Evolutionary conservation across 2,888 invertebrate species (phyloP), one percentile per base, ranked within the genome.

Genomic region (Fragum sueziense): DNA sequence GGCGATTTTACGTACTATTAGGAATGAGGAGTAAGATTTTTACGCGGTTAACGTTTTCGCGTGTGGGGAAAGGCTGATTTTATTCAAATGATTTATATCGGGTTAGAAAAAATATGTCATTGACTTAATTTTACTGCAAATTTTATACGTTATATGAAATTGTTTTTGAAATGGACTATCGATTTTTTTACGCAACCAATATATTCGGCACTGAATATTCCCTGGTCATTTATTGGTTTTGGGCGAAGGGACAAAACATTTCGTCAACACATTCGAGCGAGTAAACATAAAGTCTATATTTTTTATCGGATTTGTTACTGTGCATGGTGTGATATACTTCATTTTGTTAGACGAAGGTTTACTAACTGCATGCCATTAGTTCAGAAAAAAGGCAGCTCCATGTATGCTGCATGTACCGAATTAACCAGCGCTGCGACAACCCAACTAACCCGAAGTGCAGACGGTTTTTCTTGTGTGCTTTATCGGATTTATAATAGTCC

Each of bases 1-100:
- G 31, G 4, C 22, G 4, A 37, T 70, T 69, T 69, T 37, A 70
- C 89, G 87, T 86, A 85, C 76, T 70, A 27, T 67, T 77, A 62
- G 41, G 85, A 86, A 80, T 84, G 67, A 57, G 88, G 89, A 86
- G 85, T 80, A 74, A 62, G 59, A 41, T 41, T 34, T 65, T 25
- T 65, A 65, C 65, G 65, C 65, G 65, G 65, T 41, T 22, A 65
- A 41, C 37, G 11, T 20, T 22, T 34, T 25, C 17, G 4, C 25
- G 22, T 22, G 41, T 34, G 37, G 37, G 3, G 25, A 41, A 41
- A 25, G 65, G 65, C 65, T 65, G 34, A 25, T 25, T 65, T 27
- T 65, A n/a, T n/a, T n/a, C n/a, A n/a, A n/a, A n/a, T n/a, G 6
- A 37, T 9, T 37, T 37, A 37, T 37, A 6, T 9, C 14, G 6